These are phyloP conservation scores for Trididemnum clinides DNA, from an alignment of 23 tunicate species.

Conservation along the genomic window DNA sequence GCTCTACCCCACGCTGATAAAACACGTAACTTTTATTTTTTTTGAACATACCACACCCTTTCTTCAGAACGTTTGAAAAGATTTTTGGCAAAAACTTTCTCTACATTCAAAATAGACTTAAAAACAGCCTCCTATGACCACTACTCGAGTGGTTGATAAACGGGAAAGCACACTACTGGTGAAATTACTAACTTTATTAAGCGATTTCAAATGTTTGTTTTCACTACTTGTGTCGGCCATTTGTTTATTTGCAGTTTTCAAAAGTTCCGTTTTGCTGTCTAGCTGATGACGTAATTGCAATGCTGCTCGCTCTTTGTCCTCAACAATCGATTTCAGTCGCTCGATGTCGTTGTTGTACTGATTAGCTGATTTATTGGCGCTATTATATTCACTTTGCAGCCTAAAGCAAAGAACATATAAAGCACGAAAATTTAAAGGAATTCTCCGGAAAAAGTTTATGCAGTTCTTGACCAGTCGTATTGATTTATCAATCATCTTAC, in stretches of 20 bases:
- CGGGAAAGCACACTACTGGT: background rate
- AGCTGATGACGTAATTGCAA: slow-evolving; percentile 60
- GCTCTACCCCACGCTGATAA: too few relatives aligned
- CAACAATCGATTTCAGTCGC: slow-evolving; percentile 33
- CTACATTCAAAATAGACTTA: too few relatives aligned
- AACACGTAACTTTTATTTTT: too few relatives aligned
- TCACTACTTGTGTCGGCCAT: slow-evolving; percentile 38
- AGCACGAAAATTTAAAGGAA: too few relatives aligned
- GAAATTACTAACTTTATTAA: slow-evolving; percentile 19
- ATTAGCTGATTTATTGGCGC: background rate
- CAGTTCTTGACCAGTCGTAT: too few relatives aligned
- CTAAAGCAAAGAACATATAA: slow-evolving; percentile 51
- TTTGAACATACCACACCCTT: too few relatives aligned
- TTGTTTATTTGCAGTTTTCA: slow-evolving; percentile 1
- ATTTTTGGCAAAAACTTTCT: too few relatives aligned
- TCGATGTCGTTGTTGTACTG: slow-evolving; percentile 53
- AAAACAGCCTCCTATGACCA: too few relatives aligned
- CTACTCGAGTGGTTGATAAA: background rate
- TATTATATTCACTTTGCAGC: slow-evolving; percentile 51
- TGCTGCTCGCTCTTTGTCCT: slow-evolving; percentile 55
- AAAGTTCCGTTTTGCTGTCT: slow-evolving; percentile 39
- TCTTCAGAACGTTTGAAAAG: too few relatives aligned
- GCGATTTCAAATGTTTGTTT: background rate
- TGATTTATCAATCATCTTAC: too few relatives aligned
- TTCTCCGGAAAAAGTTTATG: too few relatives aligned